These are phyloP conservation scores for Pollenia labialis DNA, from an alignment of 2,888 invertebrate species.

Conservation along the genomic window DNA sequence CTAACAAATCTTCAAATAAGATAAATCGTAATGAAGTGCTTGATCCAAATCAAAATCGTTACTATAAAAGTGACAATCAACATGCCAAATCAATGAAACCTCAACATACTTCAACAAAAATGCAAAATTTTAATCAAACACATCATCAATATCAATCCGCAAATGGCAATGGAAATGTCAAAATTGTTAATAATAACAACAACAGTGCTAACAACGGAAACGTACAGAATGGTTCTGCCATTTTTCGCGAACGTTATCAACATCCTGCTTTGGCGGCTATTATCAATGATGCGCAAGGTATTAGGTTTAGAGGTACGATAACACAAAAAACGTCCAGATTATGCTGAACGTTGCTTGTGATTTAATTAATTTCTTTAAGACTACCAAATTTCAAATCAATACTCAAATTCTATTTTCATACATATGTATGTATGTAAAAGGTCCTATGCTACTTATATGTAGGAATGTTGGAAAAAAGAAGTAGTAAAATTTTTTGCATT, in stretches of 20 bases:
- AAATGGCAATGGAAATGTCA: constrained; percentile 73
- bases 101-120: constrained; percentile 79
- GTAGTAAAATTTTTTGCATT: no score
- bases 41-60: constrained; percentile 84
- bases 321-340: constrained; percentile 30
- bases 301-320: constrained; percentile 83
- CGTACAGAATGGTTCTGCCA: constrained; percentile 78
- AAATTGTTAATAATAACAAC: constrained; percentile 76
- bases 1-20: constrained; percentile 81
- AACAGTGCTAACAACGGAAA: constrained; percentile 75
- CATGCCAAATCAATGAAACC: constrained; percentile 78
- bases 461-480: no score
- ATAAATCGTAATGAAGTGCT: constrained; percentile 81
- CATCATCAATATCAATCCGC: constrained; percentile 14
- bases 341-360: constrained; percentile 43
- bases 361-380: constrained; percentile 15
- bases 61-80: constrained; percentile 79
- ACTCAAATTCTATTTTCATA: no score
- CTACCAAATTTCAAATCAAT: background rate
- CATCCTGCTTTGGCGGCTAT: constrained; percentile 84
- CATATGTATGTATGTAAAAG: no score
- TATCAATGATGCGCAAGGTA: constrained; percentile 83
- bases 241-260: constrained; percentile 83
- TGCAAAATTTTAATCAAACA: constrained; percentile 56
- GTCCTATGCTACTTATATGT: no score